Conservation (phyloP, 1,140 invertebrate species). For the Popillia japonica region DNA sequence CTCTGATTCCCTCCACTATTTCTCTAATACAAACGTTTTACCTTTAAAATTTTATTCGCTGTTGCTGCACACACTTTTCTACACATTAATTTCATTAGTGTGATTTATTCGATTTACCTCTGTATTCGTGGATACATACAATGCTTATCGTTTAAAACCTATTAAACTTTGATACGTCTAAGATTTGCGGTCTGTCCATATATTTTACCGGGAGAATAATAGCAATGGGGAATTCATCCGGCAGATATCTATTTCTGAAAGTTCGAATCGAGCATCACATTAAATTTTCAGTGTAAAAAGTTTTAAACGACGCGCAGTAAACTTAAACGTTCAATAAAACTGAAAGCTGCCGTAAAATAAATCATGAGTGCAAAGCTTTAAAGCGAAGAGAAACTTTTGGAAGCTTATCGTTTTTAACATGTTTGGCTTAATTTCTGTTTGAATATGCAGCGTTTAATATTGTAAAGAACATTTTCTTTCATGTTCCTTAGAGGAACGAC, state of each 20-base stretch:
- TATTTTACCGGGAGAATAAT: not conserved
- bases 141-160: not conserved
- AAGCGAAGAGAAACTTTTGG: constrained; percentile 7
- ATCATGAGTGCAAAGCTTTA: constrained; percentile 5
- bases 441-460: not conserved
- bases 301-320: constrained; percentile 14
- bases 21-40: too few relatives aligned
- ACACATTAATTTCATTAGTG: too few relatives aligned
- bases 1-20: too few relatives aligned
- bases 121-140: not conserved
- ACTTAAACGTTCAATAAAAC: constrained; percentile 26
- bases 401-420: constrained; percentile 26
- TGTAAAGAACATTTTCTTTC: too few relatives aligned
- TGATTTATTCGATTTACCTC: too few relatives aligned
- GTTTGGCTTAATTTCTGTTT: not conserved
- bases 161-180: not conserved
- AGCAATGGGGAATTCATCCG: not conserved
- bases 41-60: too few relatives aligned
- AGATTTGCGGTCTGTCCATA: not conserved
- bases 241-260: not conserved
- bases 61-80: too few relatives aligned
- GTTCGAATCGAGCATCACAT: constrained; percentile 21
- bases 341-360: constrained; percentile 14
- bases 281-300: constrained; percentile 23
- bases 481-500: too few relatives aligned